Evolutionary conservation across 2,888 invertebrate species (phyloP).

Genomic region (Megastigmus dorsalis): DNA sequence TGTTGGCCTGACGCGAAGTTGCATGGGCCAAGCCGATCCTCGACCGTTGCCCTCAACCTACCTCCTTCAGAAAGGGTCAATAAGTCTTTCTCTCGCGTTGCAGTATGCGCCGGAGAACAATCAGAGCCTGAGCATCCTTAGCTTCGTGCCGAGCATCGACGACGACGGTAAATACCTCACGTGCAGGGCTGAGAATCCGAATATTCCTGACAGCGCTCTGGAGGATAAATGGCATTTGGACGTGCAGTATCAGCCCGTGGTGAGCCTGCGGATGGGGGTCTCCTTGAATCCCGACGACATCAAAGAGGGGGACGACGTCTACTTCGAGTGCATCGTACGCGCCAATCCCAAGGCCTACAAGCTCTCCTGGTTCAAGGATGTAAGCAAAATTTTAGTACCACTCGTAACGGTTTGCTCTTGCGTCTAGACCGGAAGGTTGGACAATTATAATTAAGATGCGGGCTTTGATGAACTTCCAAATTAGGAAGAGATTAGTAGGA

Average conservation of each 20-base stretch:
- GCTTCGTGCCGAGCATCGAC: slow-evolving; percentile 87
- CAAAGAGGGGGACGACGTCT: slow-evolving; percentile 92
- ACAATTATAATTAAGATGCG: too few relatives aligned
- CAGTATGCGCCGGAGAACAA: slow-evolving; percentile 89
- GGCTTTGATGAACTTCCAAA: too few relatives aligned
- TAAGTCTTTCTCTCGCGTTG: slow-evolving; percentile 39
- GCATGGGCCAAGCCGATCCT: too few relatives aligned
- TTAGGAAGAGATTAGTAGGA: too few relatives aligned
- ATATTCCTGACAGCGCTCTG: slow-evolving; percentile 86
- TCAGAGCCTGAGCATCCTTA: slow-evolving; percentile 86
- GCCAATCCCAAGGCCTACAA: slow-evolving; percentile 90
- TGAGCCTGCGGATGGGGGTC: slow-evolving; percentile 88
- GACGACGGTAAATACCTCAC: slow-evolving; percentile 93
- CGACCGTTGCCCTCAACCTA: too few relatives aligned
- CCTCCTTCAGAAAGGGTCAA: slow-evolving; percentile 50
- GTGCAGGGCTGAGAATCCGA: slow-evolving; percentile 91
- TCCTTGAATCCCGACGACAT: slow-evolving; percentile 90
- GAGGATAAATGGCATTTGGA: slow-evolving; percentile 92
- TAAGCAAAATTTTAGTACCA: slow-evolving; percentile 79
- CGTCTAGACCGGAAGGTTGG: too few relatives aligned
- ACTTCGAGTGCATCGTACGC: slow-evolving; percentile 90
- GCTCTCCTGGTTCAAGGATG: slow-evolving; percentile 91
- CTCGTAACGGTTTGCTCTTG: too few relatives aligned
- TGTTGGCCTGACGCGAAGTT: background rate
- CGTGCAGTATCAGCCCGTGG: slow-evolving; percentile 93